Evolutionary conservation across 2,797 vertebrate genomes (phyloP).

Genomic region (Pipistrellus kuhlii): DNA sequence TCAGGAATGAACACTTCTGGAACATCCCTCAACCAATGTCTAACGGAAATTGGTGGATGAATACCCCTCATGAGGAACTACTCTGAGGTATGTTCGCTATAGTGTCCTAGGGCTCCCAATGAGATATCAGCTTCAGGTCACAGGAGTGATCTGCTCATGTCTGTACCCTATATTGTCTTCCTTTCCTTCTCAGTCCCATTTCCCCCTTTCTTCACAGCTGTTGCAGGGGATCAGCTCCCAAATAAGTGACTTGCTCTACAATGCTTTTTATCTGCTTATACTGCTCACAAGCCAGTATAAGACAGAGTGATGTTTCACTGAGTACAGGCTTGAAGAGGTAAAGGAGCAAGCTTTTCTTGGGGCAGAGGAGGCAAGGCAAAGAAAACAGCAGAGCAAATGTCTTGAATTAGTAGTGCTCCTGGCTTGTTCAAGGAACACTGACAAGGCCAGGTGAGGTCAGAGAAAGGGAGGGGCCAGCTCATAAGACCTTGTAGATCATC

Average conservation of each 20-base stretch:
- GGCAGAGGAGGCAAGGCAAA: background rate
- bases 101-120: background rate
- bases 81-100: background rate
- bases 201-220: background rate
- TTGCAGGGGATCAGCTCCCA: background rate
- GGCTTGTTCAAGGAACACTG: background rate
- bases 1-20: background rate
- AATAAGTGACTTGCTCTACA: background rate
- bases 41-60: background rate
- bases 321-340: background rate
- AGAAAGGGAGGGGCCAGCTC: background rate
- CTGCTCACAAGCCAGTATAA: background rate
- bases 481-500: background rate
- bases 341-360: background rate
- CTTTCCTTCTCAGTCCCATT: background rate
- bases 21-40: background rate
- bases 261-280: background rate
- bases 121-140: background rate
- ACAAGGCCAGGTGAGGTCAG: background rate
- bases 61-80: background rate
- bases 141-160: background rate
- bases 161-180: background rate
- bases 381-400: background rate
- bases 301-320: background rate
- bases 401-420: background rate